These are phyloP conservation scores for Scophthalmus maximus DNA, from an alignment of 2,113 vertebrate species.

Conservation along the genomic window DNA sequence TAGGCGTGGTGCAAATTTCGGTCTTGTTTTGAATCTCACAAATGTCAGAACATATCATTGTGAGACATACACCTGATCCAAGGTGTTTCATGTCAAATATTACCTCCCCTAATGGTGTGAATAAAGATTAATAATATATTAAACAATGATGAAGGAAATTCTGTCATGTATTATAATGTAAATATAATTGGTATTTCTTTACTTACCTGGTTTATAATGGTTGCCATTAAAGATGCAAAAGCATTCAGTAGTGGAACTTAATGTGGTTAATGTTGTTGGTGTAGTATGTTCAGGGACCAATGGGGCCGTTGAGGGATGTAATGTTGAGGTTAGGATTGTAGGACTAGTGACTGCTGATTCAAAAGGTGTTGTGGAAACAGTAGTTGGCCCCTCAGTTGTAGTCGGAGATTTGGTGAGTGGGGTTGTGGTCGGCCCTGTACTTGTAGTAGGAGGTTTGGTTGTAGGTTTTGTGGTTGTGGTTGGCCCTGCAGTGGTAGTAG, in stretches of 20 bases:
- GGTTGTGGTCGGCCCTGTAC: not conserved
- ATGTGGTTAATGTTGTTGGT: not conserved
- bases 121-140: not conserved
- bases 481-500: not conserved
- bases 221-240: slow-evolving; percentile 68
- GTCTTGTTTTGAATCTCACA: slow-evolving; percentile 72
- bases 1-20: slow-evolving; percentile 4
- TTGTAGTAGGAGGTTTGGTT: not conserved
- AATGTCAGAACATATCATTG: slow-evolving; percentile 69
- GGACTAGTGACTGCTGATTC: not conserved
- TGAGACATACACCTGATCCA: slow-evolving; percentile 75
- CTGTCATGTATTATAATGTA: too few species aligned
- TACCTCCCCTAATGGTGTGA: slow-evolving; percentile 39
- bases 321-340: not conserved
- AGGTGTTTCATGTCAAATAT: slow-evolving; percentile 61
- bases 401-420: not conserved
- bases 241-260: slow-evolving; percentile 36
- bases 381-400: not conserved
- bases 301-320: not conserved
- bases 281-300: accelerated
- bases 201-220: slow-evolving; percentile 65
- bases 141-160: too few species aligned
- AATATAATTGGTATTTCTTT: not conserved
- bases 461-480: not conserved
- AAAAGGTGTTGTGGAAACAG: not conserved